Evolutionary conservation across 2,888 invertebrate genomes (phyloP), one percentile per base, ranked within the genome.

Genomic region (Peribatodes rhomboidaria): DNA sequence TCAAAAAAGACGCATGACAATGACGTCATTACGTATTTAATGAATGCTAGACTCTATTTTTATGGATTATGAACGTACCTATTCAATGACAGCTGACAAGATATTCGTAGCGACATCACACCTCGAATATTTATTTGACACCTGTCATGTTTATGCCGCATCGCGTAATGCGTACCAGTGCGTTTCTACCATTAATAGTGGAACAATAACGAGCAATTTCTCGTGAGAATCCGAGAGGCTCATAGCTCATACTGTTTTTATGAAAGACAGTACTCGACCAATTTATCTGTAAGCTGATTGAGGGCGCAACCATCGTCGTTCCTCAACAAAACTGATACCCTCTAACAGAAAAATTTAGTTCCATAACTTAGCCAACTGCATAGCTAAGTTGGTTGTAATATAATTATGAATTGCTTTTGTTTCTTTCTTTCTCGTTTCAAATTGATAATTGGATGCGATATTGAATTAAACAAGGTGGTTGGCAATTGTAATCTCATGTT

Each of bases 141-240:
- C 0, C n/a, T 37, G 13, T 14, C 14, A 13, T 37, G n/a, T 6
- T n/a, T n/a, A n/a, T n/a, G n/a, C n/a, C n/a, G 37, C 37, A n/a
- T 37, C 13, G 2, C 37, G n/a, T 13, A 13, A 22, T 46, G 18
- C 13, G 27, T 52, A 18, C 44, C 42, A 44, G 18, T 44, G 55
- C 44, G 33, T 55, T 44, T 13, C 1, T 13, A 55, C 55, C 55
- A 18, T 33, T 44, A 31, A 42, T 44, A 53, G 73, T 72, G 64
- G 75, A 72, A 76, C 75, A 78, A 76, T 79, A 66, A 58, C 71
- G 73, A 65, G 77, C 67, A 59, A 61, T 68, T 75, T 77, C 76
- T 78, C 80, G 73, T 78, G 80, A 59, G 76, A 79, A 65, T 63
- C 6, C 46, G n/a, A 46, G 8, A 50, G 35, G 33, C 20, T 18